Conservation (phyloP, 1,140 invertebrate species). For the Colletes gigas region DNA sequence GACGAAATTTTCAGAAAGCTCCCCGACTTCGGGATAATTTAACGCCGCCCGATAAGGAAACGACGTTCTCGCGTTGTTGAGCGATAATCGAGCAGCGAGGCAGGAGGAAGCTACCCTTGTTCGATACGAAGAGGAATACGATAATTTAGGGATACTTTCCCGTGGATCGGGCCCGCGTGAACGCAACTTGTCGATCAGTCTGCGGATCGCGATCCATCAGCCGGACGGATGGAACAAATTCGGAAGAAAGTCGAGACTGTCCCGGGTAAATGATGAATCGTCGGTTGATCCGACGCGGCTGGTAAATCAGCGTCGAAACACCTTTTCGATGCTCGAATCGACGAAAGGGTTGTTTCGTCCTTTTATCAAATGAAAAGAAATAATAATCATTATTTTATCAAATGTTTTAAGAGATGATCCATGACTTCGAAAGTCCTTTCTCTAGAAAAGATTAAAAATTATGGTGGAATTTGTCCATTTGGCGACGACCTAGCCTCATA, state of each 20-base stretch:
- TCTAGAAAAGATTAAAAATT: no score
- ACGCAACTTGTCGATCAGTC: conserved; percentile 40
- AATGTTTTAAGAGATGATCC: no score
- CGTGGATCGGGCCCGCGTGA: conserved; percentile 11
- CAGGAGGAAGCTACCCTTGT: background rate
- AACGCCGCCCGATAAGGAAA: background rate
- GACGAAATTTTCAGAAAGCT: conserved; percentile 29
- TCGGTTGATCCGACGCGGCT: background rate
- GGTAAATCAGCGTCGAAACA: conserved; percentile 2
- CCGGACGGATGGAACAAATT: conserved; percentile 53
- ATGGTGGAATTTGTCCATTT: no score
- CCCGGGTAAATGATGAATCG: conserved; percentile 61
- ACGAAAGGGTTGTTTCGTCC: background rate
- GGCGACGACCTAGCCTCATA: no score
- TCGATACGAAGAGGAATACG: background rate
- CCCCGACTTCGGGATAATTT: background rate
- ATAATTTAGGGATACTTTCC: conserved; percentile 23
- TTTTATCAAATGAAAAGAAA: no score
- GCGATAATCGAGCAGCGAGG: conserved; percentile 15
- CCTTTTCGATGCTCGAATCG: background rate
- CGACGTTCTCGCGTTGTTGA: background rate
- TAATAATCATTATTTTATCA: no score
- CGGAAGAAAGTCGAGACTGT: conserved; percentile 62
- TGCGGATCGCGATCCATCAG: conserved; percentile 58
- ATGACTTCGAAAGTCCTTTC: no score